Base-by-base conservation (phyloP, 2,888 invertebrate genomes). In the Fragum sueziense region DNA sequence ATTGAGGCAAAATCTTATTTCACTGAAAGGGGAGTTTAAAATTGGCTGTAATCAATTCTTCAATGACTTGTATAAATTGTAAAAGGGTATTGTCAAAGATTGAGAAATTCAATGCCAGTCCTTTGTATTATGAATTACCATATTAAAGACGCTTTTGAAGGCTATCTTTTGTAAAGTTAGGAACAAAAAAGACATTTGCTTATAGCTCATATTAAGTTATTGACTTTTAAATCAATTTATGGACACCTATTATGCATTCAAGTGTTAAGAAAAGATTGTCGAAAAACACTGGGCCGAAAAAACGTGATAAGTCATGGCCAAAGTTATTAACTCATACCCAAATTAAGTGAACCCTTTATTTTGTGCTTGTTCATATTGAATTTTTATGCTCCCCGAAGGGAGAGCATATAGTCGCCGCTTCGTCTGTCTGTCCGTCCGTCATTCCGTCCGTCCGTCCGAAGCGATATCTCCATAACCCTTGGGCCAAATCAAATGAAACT, bases 31-130 rank as follows among this genome's bases (percentile, higher is more conserved):
- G 59, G 31, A 20, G 11, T 59, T 27, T 59, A n/a, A 59, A 59
- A 59, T 59, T 59, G 59, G 61, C 3, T n/a, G 33, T 31, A 61
- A 61, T 61, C 61, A 61, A 61, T 61, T 61, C 61, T 61, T 61
- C 61, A 61, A 47, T 68, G 51, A 47, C 51, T 68, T 29, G 29
- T 68, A 37, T 47, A 47, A 47, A 47, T 51, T 51, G 31, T 68
- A 68, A 61, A 37, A 47, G 47, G 47, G 47, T 68, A 57, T 70
- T 57, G 31, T 57, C 4, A 34, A 27, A 54, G 27, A 70, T 22
- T 37, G 37, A 54, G 59, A 57, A 70, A 70, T 70, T 70, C 70
- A 57, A 57, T 70, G 57, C 70, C 29, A 14, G 25, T 41, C 51
- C n/a, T 51, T 47, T 68, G 29, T 68, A n/a, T 47, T 61, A 33